Conservation (phyloP, 1,140 invertebrate species). For the Pachyrhynchus sulphureomaculatus region DNA sequence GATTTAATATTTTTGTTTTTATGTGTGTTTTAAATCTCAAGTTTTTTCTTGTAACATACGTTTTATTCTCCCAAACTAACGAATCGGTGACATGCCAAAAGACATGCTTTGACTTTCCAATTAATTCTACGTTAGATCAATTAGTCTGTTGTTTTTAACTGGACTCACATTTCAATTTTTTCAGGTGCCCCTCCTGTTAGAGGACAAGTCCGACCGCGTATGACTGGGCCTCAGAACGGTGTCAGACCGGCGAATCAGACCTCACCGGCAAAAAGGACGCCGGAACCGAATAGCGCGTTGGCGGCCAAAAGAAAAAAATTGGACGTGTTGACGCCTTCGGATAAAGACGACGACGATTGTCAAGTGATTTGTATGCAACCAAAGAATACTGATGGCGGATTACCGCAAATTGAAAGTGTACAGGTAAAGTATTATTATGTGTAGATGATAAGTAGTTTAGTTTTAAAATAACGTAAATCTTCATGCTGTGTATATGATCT, state of each 20-base stretch:
- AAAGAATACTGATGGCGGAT: constrained; percentile 61
- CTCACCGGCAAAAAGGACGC: constrained; percentile 33
- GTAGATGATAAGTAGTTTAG: too few species aligned
- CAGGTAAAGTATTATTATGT: constrained; percentile 52
- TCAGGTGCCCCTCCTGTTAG: not conserved
- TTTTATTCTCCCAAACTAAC: too few species aligned
- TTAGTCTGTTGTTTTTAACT: too few species aligned
- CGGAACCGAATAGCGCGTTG: constrained; percentile 34
- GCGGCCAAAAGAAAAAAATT: constrained; percentile 54
- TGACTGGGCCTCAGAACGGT: constrained; percentile 27
- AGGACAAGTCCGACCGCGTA: constrained; percentile 28
- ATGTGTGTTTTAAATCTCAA: too few species aligned
- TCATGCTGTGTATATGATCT: too few species aligned
- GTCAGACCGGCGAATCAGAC: constrained; percentile 19
- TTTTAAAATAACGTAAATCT: too few species aligned
- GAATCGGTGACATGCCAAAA: too few species aligned
- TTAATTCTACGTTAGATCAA: too few species aligned
- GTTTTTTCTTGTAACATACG: too few species aligned
- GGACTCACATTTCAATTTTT: not conserved
- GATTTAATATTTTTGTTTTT: too few species aligned
- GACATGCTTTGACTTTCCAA: too few species aligned
- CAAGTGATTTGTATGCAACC: constrained; percentile 71
- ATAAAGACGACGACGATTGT: constrained; percentile 64
- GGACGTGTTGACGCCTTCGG: constrained; percentile 58
- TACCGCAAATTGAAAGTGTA: constrained; percentile 72